Evolutionary conservation across 2,113 vertebrate genomes (phyloP), one percentile per base, ranked within the genome.

Genomic region (Cavia porcellus): DNA sequence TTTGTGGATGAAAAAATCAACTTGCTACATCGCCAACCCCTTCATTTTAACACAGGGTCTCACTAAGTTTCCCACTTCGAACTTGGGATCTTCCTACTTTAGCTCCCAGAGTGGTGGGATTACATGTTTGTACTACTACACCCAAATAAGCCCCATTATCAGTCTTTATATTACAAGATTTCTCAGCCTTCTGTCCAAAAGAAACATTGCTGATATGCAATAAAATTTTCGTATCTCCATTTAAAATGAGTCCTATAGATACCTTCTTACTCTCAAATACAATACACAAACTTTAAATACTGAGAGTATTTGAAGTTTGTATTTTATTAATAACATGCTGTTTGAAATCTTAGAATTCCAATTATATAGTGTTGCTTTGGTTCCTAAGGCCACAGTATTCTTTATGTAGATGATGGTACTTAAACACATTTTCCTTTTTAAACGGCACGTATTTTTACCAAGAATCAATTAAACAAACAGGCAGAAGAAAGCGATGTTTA

Each of bases 401-500:
- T 28, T 84, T 93, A 87, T 61, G 59, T 74, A 84, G 22, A 32
- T 62, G 17, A 42, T 81, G 66, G 81, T 81, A 90, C 38, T 61
- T 94, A 96, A 89, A 86, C 15, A 81, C 8, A 45, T 82, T 35
- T 85, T 95, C 55, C 30, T 96, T 94, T 95, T 89, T 86, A 72
- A 86, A 7, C 70, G 92, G 25, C 55, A 42, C 25, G 79, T 13
- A 75, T 92, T 92, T 50, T 62, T 86, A 82, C 52, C 42, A 81
- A 84, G 25, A 93, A 82, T 68, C 75, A 92, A 1, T 84, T 92
- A 61, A 32, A 3, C 86, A 80, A 95, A 86, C 22, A 92, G 57
- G 17, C 66, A 96, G 55, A 91, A 86, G 35, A 94, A 93, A 89
- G 10, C 17, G 52, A 79, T 74, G n/a, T 19, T 55, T 75, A 88